These are phyloP conservation scores for Mormyrops attenuatus DNA, from an alignment of 2,797 vertebrate species.

Conservation along the genomic window DNA sequence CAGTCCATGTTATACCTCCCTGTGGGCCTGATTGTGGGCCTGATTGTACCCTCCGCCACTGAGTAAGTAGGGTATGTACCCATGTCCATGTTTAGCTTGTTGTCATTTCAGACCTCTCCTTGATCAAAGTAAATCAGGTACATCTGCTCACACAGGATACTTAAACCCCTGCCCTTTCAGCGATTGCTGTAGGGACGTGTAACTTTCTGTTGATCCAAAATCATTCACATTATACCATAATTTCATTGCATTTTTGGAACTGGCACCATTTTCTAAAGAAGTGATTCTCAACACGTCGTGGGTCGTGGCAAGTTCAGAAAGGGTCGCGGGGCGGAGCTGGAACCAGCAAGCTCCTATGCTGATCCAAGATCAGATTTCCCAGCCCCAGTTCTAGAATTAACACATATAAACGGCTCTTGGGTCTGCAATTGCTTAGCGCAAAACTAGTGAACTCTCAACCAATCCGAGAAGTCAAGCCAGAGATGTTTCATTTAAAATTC, in stretches of 20 bases:
- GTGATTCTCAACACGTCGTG: background rate
- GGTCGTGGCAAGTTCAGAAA: background rate
- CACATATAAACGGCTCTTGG: background rate
- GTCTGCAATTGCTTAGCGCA: background rate
- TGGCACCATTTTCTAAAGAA: background rate
- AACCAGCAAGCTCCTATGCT: background rate
- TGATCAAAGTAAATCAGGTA: background rate
- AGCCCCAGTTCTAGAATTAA: background rate
- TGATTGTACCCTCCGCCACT: background rate
- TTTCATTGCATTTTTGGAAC: background rate
- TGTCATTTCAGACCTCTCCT: background rate
- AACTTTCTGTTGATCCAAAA: background rate
- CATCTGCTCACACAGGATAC: background rate
- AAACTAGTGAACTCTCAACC: background rate
- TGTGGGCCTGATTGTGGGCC: background rate
- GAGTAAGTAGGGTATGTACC: background rate
- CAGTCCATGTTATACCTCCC: slow-evolving; percentile 4
- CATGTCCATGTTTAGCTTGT: background rate
- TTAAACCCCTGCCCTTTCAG: background rate
- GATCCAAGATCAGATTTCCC: background rate
- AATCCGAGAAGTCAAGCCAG: background rate
- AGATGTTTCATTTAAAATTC: background rate
- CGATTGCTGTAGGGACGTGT: background rate
- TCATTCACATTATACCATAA: background rate
- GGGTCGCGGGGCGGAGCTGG: background rate